Evolutionary conservation across 2,888 invertebrate species (phyloP).

Genomic region (Thecocarcelia acutangulata): DNA sequence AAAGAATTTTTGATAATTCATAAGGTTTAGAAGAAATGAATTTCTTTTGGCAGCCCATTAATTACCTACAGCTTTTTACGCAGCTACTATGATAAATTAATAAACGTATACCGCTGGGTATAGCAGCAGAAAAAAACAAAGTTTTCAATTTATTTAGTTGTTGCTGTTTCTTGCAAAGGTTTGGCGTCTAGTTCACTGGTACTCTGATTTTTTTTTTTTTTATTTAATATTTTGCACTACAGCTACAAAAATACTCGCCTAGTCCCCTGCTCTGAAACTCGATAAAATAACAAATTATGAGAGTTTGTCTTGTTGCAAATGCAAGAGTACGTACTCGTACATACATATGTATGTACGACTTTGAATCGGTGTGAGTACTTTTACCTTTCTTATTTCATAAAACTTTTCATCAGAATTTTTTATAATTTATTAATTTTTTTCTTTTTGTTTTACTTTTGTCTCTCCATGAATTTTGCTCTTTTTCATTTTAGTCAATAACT

Average conservation of each 20-base stretch:
- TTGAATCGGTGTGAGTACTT: slow-evolving; percentile 24
- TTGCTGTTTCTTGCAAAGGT: slow-evolving; percentile 7
- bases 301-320: neutral
- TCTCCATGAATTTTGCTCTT: slow-evolving; percentile 39
- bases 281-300: neutral
- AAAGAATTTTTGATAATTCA: too few species aligned
- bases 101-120: neutral
- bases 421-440: slow-evolving; percentile 6
- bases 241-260: slow-evolving; percentile 21
- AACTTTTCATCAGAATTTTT: neutral
- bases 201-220: neutral
- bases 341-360: too few species aligned
- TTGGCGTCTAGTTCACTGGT: slow-evolving; percentile 10
- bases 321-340: too few species aligned
- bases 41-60: too few species aligned
- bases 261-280: neutral
- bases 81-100: too few species aligned
- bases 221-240: slow-evolving; percentile 26
- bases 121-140: neutral
- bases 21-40: too few species aligned
- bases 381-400: slow-evolving; percentile 14
- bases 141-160: slow-evolving; percentile 8
- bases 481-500: slow-evolving; percentile 11
- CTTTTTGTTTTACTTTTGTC: slow-evolving; percentile 16
- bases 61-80: too few species aligned